phyloP scores from a whole-genome alignment of 2,888 invertebrate species.

The Chalcis sispes region DNA sequence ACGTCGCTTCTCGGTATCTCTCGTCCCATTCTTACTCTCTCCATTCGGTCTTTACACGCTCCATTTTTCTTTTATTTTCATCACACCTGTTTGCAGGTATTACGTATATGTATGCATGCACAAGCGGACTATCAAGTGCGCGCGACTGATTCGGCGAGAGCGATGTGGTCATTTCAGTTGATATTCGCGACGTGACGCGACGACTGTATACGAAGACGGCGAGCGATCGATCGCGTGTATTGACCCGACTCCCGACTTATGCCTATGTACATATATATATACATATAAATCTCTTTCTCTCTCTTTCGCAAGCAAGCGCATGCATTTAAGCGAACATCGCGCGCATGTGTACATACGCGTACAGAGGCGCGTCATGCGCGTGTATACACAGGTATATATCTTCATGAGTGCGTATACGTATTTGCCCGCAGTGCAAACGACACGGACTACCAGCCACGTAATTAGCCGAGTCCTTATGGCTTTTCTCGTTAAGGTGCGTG shows the following conservation, averaged over 20 bases:
- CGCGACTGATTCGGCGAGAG: not conserved
- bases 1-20: not conserved
- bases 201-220: too few relatives aligned
- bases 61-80: not conserved
- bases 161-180: constrained; percentile 45
- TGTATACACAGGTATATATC: too few relatives aligned
- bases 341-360: not conserved
- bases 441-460: constrained; percentile 33
- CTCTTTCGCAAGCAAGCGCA: not conserved
- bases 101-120: constrained; percentile 4
- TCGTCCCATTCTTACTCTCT: too few relatives aligned
- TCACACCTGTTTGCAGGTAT: not conserved
- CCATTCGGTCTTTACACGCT: not conserved
- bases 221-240: constrained; percentile 30
- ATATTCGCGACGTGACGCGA: constrained; percentile 36
- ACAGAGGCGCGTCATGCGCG: too few relatives aligned
- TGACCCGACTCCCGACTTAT: constrained; percentile 15
- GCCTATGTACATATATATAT: too few relatives aligned
- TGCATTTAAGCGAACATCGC: not conserved
- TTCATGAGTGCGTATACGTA: too few relatives aligned
- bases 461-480: constrained; percentile 50
- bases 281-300: not conserved
- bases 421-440: not conserved
- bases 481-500: constrained; percentile 30
- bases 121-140: too few relatives aligned